phyloP scores from a whole-genome alignment of 2,797 vertebrate species.

The Enteromius fasciolatus region DNA sequence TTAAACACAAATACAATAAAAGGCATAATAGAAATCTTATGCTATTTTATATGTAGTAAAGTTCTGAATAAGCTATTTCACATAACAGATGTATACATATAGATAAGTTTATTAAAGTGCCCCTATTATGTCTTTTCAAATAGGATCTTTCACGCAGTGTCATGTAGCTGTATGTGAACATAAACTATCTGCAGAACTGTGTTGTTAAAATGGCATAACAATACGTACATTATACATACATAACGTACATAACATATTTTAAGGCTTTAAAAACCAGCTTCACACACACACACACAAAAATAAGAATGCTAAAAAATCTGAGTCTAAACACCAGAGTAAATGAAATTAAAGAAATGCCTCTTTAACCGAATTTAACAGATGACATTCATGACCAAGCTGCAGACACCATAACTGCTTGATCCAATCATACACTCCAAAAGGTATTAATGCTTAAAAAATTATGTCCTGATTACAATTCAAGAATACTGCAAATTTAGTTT shows the following conservation, averaged over 20 bases:
- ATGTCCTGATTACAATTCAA: slow-evolving; percentile 21
- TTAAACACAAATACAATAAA: background rate
- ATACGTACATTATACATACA: too few relatives aligned
- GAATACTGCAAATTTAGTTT: slow-evolving; percentile 22
- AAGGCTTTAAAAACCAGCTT: slow-evolving; percentile 21
- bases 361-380: slow-evolving; percentile 32
- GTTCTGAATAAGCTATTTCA: background rate
- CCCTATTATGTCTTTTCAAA: too few relatives aligned
- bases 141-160: too few relatives aligned
- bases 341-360: slow-evolving; percentile 46
- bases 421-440: slow-evolving; percentile 49
- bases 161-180: too few relatives aligned
- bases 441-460: slow-evolving; percentile 52
- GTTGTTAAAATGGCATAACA: too few relatives aligned
- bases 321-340: slow-evolving; percentile 30
- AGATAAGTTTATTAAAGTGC: background rate
- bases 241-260: slow-evolving; percentile 28
- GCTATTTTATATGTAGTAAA: background rate
- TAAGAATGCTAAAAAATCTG: slow-evolving; percentile 34
- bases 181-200: too few relatives aligned
- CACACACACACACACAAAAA: background rate
- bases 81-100: background rate
- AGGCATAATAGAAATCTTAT: background rate
- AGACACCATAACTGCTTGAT: slow-evolving; percentile 55
- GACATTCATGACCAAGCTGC: slow-evolving; percentile 33